Conservation (phyloP, 2,797 vertebrate species). For the Malurus splendens region DNA sequence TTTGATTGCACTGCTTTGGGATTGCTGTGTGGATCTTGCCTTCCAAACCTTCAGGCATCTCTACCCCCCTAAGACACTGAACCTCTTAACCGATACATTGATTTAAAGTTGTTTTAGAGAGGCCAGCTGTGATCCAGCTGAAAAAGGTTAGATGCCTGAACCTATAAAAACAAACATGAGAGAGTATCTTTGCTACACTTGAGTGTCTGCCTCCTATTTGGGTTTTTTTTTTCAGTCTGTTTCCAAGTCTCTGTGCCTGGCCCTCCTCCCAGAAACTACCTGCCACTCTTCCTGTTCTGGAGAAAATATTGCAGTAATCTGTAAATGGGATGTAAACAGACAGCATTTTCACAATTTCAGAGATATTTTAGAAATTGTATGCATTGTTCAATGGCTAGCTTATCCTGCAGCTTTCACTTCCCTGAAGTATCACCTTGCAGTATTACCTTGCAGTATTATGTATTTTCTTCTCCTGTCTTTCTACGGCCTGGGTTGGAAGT, state of each 20-base stretch:
- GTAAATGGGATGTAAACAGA: background rate
- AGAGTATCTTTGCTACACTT: background rate
- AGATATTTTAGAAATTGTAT: background rate
- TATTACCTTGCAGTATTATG: background rate
- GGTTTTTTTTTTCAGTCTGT: background rate
- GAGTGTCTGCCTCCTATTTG: background rate
- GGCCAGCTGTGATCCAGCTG: background rate
- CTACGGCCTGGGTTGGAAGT: background rate
- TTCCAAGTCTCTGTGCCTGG: background rate
- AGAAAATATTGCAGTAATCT: background rate
- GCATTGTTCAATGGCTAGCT: background rate
- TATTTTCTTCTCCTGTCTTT: background rate
- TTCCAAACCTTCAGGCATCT: constrained; percentile 31
- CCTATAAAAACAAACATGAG: constrained; percentile 12
- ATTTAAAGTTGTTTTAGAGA: constrained; percentile 36
- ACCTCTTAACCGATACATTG: constrained; percentile 34
- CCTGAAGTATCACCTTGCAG: background rate
- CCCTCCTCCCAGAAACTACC: background rate
- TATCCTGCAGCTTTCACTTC: background rate
- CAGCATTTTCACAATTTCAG: background rate
- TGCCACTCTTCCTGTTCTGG: background rate
- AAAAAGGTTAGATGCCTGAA: constrained; percentile 25
- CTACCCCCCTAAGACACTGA: background rate
- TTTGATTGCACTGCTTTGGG: constrained; percentile 21
- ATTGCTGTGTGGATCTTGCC: background rate